Evolutionary conservation across 2,797 vertebrate genomes (phyloP).

Genomic region (Rhodeus uyekii): DNA sequence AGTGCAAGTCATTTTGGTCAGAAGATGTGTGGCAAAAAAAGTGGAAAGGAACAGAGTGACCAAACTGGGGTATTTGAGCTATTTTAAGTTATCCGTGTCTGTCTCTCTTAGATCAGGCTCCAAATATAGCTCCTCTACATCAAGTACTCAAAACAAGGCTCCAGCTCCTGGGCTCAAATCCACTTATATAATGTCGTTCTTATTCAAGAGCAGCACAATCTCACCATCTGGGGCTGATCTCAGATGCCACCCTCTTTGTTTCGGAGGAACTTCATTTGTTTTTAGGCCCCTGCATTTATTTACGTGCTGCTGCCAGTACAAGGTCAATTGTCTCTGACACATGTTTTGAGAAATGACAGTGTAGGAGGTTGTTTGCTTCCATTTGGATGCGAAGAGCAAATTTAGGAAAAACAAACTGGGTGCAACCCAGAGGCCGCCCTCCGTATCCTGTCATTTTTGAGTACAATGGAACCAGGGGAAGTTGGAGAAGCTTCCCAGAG

Average conservation of each 20-base stretch:
- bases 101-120: slow-evolving; percentile 75
- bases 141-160: slow-evolving; percentile 69
- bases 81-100: slow-evolving; percentile 73
- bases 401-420: slow-evolving; percentile 69
- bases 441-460: slow-evolving; percentile 74
- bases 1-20: slow-evolving; percentile 66
- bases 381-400: slow-evolving; percentile 60
- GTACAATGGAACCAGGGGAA: slow-evolving; percentile 69
- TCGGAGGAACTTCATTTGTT: slow-evolving; percentile 17
- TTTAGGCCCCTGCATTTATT: slow-evolving; percentile 20
- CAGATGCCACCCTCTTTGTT: slow-evolving; percentile 47
- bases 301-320: slow-evolving; percentile 23
- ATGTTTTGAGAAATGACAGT: slow-evolving; percentile 45
- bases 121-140: slow-evolving; percentile 77
- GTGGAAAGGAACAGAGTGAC: slow-evolving; percentile 72
- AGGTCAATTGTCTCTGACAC: slow-evolving; percentile 47
- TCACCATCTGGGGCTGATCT: slow-evolving; percentile 63
- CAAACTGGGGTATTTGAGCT: slow-evolving; percentile 78
- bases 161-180: slow-evolving; percentile 71
- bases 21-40: slow-evolving; percentile 68
- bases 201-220: slow-evolving; percentile 58
- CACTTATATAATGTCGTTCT: slow-evolving; percentile 73
- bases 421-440: slow-evolving; percentile 70
- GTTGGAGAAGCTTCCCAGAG: slow-evolving; percentile 68
- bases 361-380: slow-evolving; percentile 56